Evolutionary conservation across 2,888 invertebrate genomes (phyloP).

Genomic region (Zygogramma bicolorata): DNA sequence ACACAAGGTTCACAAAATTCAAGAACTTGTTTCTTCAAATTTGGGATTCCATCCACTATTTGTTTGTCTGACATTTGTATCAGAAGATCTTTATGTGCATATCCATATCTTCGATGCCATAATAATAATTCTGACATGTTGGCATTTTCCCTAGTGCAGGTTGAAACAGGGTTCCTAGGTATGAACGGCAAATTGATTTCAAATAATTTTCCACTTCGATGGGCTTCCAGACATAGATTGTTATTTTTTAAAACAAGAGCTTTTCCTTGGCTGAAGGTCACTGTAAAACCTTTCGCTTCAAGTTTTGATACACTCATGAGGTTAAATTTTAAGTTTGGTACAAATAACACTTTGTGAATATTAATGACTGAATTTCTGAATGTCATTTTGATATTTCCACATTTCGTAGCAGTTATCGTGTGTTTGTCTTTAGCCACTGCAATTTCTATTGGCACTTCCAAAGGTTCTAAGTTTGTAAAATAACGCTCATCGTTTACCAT

Average conservation of each 20-base stretch:
- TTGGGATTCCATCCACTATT: conserved; percentile 8
- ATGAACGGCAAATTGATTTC: too few relatives aligned
- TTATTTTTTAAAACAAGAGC: neutral
- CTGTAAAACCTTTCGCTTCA: neutral
- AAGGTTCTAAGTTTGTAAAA: neutral
- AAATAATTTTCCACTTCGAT: neutral
- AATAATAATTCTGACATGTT: too few relatives aligned
- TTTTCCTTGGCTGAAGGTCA: too few relatives aligned
- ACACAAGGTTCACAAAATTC: conserved; percentile 11
- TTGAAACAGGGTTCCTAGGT: too few relatives aligned
- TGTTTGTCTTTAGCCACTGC: neutral
- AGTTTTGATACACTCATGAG: neutral
- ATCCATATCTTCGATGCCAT: too few relatives aligned
- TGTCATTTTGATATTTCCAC: neutral
- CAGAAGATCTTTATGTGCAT: neutral
- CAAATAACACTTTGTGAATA: neutral
- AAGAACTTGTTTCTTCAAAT: neutral
- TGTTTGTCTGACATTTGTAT: conserved; percentile 4
- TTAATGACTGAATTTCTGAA: neutral
- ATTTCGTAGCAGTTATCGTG: neutral
- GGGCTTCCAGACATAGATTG: too few relatives aligned
- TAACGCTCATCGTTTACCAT: neutral
- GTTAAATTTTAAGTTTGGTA: neutral
- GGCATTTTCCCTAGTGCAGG: too few relatives aligned
- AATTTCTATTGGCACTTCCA: neutral